Evolutionary conservation across 2,797 vertebrate genomes (phyloP).

Genomic region (Hoplostethus atlanticus): DNA sequence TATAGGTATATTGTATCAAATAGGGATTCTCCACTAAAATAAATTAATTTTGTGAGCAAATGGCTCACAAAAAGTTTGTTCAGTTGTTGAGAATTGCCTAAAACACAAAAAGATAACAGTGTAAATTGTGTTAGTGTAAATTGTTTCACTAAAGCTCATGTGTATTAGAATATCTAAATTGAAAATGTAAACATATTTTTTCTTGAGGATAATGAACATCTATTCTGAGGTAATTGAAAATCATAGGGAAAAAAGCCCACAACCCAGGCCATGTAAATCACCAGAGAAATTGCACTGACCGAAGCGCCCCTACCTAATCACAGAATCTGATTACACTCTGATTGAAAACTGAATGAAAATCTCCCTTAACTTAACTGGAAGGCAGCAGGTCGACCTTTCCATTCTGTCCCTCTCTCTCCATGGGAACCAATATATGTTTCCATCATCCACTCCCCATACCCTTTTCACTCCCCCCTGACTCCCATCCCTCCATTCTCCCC

Average conservation of each 20-base stretch:
- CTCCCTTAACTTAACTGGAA: conserved; percentile 65
- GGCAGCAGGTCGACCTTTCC: conserved; percentile 67
- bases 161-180: neutral
- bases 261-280: conserved; percentile 57
- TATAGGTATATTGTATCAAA: neutral
- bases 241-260: conserved; percentile 14
- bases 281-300: conserved; percentile 66
- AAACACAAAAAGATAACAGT: neutral
- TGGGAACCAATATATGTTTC: conserved; percentile 60
- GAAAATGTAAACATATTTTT: conserved; percentile 16
- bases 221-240: conserved; percentile 39
- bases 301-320: conserved; percentile 69
- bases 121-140: neutral
- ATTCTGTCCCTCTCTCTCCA: conserved; percentile 48
- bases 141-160: neutral
- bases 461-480: conserved; percentile 42
- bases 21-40: neutral
- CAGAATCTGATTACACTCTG: conserved; percentile 73
- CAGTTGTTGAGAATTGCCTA: no score
- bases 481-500: conserved; percentile 29
- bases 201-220: conserved; percentile 16
- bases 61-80: no score
- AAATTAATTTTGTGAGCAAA: neutral
- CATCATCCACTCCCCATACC: conserved; percentile 41
- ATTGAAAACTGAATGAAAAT: conserved; percentile 76